phyloP scores from a whole-genome alignment of 2,888 invertebrate genomes.

The Sinhomidia bicolor region DNA sequence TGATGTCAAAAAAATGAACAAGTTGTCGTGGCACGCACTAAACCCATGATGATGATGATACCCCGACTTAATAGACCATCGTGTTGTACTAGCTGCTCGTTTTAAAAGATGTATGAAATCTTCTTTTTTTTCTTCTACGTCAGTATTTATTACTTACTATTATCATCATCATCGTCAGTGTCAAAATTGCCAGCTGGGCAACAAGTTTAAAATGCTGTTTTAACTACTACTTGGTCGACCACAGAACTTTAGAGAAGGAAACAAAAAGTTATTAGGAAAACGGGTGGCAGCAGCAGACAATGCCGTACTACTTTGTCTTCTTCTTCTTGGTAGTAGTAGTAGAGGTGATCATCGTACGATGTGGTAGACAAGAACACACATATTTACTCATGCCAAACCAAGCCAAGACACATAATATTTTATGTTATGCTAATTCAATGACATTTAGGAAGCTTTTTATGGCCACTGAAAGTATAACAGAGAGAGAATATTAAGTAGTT shows the following conservation, averaged over 20 bases:
- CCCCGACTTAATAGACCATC: conserved; percentile 10
- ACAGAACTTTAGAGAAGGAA: conserved; percentile 34
- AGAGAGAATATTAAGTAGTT: conserved; percentile 40
- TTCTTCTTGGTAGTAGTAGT: neutral
- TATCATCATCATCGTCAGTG: neutral
- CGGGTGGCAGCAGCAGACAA: conserved; percentile 16
- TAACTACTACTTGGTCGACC: conserved; percentile 42
- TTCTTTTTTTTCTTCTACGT: neutral
- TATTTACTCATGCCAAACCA: conserved; percentile 36
- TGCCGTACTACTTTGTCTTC: neutral
- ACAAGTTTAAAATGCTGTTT: conserved; percentile 50
- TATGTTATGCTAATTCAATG: conserved; percentile 67
- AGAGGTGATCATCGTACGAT: no score
- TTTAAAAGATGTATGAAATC: neutral
- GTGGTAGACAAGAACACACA: conserved; percentile 17
- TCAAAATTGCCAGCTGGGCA: conserved; percentile 31
- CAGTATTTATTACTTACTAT: neutral
- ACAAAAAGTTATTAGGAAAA: conserved; percentile 40
- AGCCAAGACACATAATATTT: conserved; percentile 58
- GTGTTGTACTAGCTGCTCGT: conserved; percentile 23
- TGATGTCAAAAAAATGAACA: conserved; percentile 57
- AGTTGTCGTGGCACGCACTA: conserved; percentile 64
- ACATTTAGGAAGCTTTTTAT: conserved; percentile 66
- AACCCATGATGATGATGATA: no score
- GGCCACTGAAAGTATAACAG: conserved; percentile 49